Conservation (phyloP, 2,797 vertebrate genomes). For the Bufotes viridis region DNA sequence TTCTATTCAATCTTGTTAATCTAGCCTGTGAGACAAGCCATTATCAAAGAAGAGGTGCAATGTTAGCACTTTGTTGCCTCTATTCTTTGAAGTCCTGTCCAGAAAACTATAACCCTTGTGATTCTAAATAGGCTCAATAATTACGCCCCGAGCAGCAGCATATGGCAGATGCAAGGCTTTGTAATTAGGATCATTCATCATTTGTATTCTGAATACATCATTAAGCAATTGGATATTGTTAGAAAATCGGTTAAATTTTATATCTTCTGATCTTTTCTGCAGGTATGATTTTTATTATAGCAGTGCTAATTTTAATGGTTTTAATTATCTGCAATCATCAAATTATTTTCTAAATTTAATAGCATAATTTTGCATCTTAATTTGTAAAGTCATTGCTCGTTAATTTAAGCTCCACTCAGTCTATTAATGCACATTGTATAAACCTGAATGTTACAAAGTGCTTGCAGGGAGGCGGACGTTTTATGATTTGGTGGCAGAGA, state of each 20-base stretch:
- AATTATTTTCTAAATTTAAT: constrained; percentile 60
- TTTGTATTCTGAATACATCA: constrained; percentile 51
- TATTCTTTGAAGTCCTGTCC: constrained; percentile 47
- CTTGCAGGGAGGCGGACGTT: background rate
- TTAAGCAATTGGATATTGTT: constrained; percentile 44
- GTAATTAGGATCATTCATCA: constrained; percentile 53
- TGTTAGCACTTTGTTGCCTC: constrained; percentile 35
- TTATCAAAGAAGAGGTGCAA: constrained; percentile 29
- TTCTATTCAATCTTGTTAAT: constrained; percentile 10
- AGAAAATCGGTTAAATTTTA: constrained; percentile 42
- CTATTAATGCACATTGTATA: constrained; percentile 30
- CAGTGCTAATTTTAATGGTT: constrained; percentile 50
- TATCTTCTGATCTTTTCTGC: constrained; percentile 28
- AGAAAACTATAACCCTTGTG: constrained; percentile 40
- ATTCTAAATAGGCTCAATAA: constrained; percentile 48
- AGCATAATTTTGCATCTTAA: constrained; percentile 51
- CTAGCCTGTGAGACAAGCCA: constrained; percentile 29
- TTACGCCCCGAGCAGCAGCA: constrained; percentile 24
- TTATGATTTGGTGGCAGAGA: background rate
- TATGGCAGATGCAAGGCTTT: constrained; percentile 39
- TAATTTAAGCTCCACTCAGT: constrained; percentile 33
- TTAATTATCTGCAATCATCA: constrained; percentile 56
- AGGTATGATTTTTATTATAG: constrained; percentile 55
- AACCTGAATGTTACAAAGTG: constrained; percentile 22
- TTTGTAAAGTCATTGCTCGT: constrained; percentile 44